Percentiles rank a stretch among this genome's conserved stretches.
These are phyloP conservation scores for Micronycteris hirsuta DNA, from an alignment of 2,113 vertebrate genomes.

Conservation along the genomic window DNA sequence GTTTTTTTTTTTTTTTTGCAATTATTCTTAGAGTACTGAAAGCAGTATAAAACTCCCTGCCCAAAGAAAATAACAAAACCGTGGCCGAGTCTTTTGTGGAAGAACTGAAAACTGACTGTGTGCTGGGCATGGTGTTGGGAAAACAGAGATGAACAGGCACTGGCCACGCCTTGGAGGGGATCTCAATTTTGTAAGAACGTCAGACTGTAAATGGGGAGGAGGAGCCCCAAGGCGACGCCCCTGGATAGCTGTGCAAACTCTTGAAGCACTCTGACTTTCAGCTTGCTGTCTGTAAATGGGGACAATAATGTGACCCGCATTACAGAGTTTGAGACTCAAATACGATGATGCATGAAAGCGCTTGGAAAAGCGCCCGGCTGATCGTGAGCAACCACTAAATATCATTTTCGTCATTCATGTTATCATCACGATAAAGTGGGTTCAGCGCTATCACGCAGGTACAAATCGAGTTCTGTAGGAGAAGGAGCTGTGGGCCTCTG, in stretches of 20 bases:
- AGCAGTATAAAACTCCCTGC: background rate
- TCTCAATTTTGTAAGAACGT: background rate
- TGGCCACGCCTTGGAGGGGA: background rate
- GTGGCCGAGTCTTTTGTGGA: background rate
- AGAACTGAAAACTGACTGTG: background rate
- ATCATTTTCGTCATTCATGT: accelerated
- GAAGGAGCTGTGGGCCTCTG: accelerated
- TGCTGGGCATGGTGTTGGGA: accelerated
- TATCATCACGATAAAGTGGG: accelerated
- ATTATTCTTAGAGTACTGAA: background rate
- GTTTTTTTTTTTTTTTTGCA: background rate
- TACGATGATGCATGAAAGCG: accelerated
- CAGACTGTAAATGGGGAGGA: background rate
- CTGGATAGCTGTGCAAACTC: background rate
- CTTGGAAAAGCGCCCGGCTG: background rate
- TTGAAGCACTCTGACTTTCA: background rate
- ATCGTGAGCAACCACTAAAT: accelerated
- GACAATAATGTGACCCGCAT: background rate
- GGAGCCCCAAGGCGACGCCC: background rate
- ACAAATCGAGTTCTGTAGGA: accelerated
- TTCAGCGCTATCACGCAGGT: accelerated
- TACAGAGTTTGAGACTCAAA: background rate
- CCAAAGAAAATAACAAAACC: background rate
- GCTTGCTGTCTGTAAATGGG: background rate
- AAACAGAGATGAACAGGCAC: background rate